Evolutionary conservation across 2,888 invertebrate species (phyloP).

Genomic region (Neuroscelio doddi): DNA sequence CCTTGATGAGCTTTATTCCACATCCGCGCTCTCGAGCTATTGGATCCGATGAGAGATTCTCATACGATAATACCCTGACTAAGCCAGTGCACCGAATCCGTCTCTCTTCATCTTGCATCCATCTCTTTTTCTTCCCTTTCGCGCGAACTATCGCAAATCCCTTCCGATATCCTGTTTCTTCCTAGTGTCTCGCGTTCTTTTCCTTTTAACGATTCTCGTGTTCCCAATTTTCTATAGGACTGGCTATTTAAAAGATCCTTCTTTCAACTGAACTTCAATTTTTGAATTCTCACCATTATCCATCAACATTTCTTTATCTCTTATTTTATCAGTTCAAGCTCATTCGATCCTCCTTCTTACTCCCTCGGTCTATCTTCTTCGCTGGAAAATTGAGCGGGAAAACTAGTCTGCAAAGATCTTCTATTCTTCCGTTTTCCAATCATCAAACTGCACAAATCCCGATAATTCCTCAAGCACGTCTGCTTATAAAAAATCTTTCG

Average conservation of each 20-base stretch:
- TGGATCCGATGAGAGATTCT: conserved; percentile 68
- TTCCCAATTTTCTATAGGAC: conserved; percentile 11
- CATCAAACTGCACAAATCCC: conserved; percentile 27
- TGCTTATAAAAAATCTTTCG: conserved; percentile 5
- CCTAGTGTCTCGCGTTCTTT: conserved; percentile 17
- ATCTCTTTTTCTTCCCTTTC: conserved; percentile 33
- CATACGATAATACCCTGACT: conserved; percentile 67
- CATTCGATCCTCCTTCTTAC: conserved; percentile 64
- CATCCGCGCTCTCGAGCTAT: conserved; percentile 69
- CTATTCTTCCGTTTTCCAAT: conserved; percentile 34
- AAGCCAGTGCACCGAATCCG: conserved; percentile 58
- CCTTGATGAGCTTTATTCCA: conserved; percentile 71
- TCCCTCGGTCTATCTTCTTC: conserved; percentile 51
- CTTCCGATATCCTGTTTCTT: conserved; percentile 27
- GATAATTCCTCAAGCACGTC: conserved; percentile 22
- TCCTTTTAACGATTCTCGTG: not conserved
- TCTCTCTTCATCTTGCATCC: conserved; percentile 31
- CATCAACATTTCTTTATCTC: conserved; percentile 32
- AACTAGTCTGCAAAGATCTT: conserved; percentile 65
- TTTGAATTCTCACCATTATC: conserved; percentile 38
- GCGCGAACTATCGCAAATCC: conserved; percentile 31
- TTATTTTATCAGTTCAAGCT: conserved; percentile 55
- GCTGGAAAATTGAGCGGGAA: conserved; percentile 66
- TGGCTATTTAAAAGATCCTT: conserved; percentile 19
- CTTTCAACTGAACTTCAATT: conserved; percentile 16